Evolutionary conservation across 2,797 vertebrate genomes (phyloP).

Genomic region (Steatocranus sp.): DNA sequence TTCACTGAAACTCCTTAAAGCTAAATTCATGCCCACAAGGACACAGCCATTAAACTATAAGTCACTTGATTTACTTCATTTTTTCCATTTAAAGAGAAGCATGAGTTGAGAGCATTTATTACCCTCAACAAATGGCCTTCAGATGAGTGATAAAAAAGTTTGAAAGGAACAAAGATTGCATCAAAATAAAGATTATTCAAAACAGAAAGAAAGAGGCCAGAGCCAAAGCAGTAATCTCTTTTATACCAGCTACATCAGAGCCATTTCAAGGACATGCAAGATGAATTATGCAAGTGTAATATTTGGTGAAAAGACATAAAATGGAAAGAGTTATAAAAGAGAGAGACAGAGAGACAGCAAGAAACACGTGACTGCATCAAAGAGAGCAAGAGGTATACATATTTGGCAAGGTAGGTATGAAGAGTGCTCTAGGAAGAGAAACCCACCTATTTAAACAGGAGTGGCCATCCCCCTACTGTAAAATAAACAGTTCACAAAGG

Average conservation of each 20-base stretch:
- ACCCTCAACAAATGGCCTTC: constrained; percentile 28
- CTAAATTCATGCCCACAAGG: constrained; percentile 7
- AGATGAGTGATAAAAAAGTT: not conserved
- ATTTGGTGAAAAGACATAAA: not conserved
- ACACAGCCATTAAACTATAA: not conserved
- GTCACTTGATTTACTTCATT: constrained; percentile 4
- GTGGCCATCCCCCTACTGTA: constrained; percentile 24
- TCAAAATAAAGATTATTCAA: not conserved
- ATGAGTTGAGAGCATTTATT: not conserved
- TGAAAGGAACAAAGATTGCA: not conserved
- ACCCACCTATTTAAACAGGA: constrained; percentile 59
- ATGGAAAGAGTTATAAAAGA: not conserved
- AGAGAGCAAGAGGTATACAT: not conserved
- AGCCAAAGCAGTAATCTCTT: not conserved
- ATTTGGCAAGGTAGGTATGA: constrained; percentile 12
- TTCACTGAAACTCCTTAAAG: not conserved
- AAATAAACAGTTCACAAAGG: constrained; percentile 59
- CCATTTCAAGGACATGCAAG: not conserved
- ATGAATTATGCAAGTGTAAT: not conserved
- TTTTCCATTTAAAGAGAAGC: constrained; percentile 13
- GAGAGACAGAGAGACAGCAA: not conserved
- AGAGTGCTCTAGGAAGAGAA: constrained; percentile 34
- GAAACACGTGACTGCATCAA: not conserved
- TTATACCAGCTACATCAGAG: not conserved
- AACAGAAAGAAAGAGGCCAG: not conserved